Base-by-base conservation (phyloP, 2,888 invertebrate species). In the Calameuta idolon region DNA sequence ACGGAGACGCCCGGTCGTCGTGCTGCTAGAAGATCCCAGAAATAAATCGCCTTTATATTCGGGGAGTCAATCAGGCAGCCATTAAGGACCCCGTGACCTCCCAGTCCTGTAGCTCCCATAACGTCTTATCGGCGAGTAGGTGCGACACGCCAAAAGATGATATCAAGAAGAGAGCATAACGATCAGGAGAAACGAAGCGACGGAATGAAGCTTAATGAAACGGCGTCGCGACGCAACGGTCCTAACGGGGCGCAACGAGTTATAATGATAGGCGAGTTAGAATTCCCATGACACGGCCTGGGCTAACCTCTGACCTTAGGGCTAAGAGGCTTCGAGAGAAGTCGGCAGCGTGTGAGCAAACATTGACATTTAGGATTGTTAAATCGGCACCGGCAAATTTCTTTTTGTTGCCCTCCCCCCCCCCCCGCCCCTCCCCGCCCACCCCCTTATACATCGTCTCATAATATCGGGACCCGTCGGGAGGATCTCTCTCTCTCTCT, bases 281-380 rank as follows among this genome's bases (percentile, higher is more conserved):
- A 77, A 84, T 86, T 86, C 86, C 81, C 86, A 86, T 86, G 85
- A 79, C 83, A 82, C 79, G 78, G 77, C 83, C 81, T 77, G 78
- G 77, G 80, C 78, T 85, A 83, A 86, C 86, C 85, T 83, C 80
- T 83, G 85, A 84, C 79, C 85, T 80, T 75, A 76, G 73, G 78
- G 75, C 79, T 77, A 9, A 55, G 55, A 23, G 23, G 9, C 82
- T 76, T 79, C 80, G 75, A 40, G 68, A 76, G 75, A 79, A 80
- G 75, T 79, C 75, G 40, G 31, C 15, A 55, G 35, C 79, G 35
- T 73, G 69, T 69, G 75, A 77, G 78, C 83, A 84, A 86, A 84
- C 83, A 85, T 85, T 85, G 84, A 82, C 81, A 86, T 85, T 86
- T 84, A 79, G 76, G 77, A 71, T 71, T 71, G 71, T 71, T 71